A percentile compares a stretch with the other conserved stretches of the same genome.
Conservation (phyloP, 2,888 invertebrate genomes). For the Chydorus sphaericus region DNA sequence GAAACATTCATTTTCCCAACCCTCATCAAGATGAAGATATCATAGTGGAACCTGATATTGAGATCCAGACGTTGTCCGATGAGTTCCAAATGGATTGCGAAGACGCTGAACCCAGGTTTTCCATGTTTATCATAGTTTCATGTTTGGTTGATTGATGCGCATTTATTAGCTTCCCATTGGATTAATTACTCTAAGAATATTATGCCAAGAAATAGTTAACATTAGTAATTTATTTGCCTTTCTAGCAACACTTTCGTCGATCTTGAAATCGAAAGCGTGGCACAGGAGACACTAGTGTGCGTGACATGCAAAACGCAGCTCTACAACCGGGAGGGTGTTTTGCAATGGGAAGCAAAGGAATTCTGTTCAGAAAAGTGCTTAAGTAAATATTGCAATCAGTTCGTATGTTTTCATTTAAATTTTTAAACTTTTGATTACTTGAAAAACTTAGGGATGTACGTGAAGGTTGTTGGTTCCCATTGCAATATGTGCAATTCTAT, state of each 20-base stretch:
- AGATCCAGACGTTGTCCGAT: background rate
- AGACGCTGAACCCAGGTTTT: slow-evolving; percentile 17
- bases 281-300: slow-evolving; percentile 29
- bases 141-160: too few relatives aligned
- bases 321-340: background rate
- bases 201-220: too few relatives aligned
- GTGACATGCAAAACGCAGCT: slow-evolving; percentile 48
- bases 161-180: too few relatives aligned
- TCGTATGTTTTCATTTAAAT: background rate
- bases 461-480: slow-evolving; percentile 52
- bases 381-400: slow-evolving; percentile 31
- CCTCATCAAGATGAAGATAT: background rate
- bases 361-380: slow-evolving; percentile 80
- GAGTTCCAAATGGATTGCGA: slow-evolving; percentile 15
- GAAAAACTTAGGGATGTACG: slow-evolving; percentile 42
- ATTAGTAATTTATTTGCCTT: too few relatives aligned
- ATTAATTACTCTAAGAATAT: too few relatives aligned
- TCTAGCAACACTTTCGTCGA: background rate
- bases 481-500: slow-evolving; percentile 67
- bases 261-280: background rate
- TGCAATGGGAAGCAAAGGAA: slow-evolving; percentile 77
- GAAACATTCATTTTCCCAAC: background rate
- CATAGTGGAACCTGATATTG: background rate
- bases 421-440: slow-evolving; percentile 23
- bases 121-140: background rate